Evolutionary conservation across 2,797 vertebrate species (phyloP), one percentile per base, ranked within the genome.

Genomic region (Varecia variegata): DNA sequence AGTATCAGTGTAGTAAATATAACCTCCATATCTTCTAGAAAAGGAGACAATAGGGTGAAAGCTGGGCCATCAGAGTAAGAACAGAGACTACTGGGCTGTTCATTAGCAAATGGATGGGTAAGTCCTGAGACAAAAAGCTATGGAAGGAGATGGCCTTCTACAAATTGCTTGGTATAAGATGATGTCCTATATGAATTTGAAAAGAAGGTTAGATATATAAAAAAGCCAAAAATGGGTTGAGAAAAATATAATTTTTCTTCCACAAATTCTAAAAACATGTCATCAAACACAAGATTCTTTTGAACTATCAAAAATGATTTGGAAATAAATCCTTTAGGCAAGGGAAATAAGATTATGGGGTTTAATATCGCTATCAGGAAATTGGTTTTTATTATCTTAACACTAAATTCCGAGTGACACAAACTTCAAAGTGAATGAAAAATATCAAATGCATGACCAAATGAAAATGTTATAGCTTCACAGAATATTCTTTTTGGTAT

Each of bases 301-400:
- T 85, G 50, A 95, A 62, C 11, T 65, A 86, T 80, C 38, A 47
- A 76, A 95, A 93, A 77, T 92, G 50, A 94, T 25, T 45, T 96
- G 32, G 43, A 77, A 95, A 96, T 96, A 79, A 97, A 96, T 96
- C 54, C 96, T 88, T 93, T 88, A 93, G 74, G 68, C 81, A 96
- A 95, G 27, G 32, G 23, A 89, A 88, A 92, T 76, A 90, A 56
- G 56, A 97, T 97, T 86, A 83, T 40, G n/a, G 40, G 88, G 35
- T 90, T 94, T 97, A 97, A 97, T 95, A 93, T 40, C 88, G 71
- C 84, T 90, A 95, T 95, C 93, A 95, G 96, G 68, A 97, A 97
- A 96, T 94, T 97, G 45, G 54, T 88, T 96, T 93, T 90, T 81
- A 96, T 94, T 97, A 94, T 90, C 83, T 92, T 45, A 40, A 77